Conservation (phyloP, 2,888 invertebrate species). For the Drosophila quinaria region DNA sequence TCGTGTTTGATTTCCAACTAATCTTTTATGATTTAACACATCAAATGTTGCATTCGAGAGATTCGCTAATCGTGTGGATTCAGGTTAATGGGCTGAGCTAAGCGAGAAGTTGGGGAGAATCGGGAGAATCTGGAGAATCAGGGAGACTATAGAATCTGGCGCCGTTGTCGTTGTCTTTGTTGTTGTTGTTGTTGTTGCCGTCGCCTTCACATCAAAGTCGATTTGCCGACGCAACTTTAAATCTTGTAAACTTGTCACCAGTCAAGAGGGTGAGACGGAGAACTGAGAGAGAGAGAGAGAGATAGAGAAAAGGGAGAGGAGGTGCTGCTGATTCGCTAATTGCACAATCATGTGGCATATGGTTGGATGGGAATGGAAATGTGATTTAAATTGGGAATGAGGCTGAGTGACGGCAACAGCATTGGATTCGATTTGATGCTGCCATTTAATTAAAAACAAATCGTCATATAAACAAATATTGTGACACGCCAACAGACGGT, state of each 20-base stretch:
- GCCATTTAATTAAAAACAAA: conserved; percentile 77
- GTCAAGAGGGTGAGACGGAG: conserved; percentile 40
- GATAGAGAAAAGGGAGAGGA: not conserved
- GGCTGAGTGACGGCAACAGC: conserved; percentile 77
- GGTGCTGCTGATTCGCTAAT: conserved; percentile 70
- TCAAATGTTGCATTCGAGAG: conserved; percentile 16
- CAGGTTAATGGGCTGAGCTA: conserved; percentile 55
- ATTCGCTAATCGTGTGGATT: conserved; percentile 26
- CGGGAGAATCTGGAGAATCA: not conserved
- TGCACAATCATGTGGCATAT: conserved; percentile 72
- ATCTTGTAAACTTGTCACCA: conserved; percentile 75
- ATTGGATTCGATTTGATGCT: conserved; percentile 61
- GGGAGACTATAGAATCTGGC: conserved; percentile 24
- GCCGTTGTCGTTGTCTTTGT: conserved; percentile 23
- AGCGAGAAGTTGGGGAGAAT: not conserved
- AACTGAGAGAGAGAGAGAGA: not conserved
- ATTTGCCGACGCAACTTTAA: conserved; percentile 55
- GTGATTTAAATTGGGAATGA: conserved; percentile 4
- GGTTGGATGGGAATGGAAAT: not conserved
- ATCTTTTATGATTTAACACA: conserved; percentile 19
- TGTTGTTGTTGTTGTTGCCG: not conserved
- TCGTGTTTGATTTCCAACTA: conserved; percentile 6
- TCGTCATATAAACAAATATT: conserved; percentile 74
- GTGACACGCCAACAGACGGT: conserved; percentile 57
- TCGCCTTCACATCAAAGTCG: conserved; percentile 62